Evolutionary conservation across 2,888 invertebrate genomes (phyloP), one percentile per base, ranked within the genome.

Genomic region (Omphaloscelis lunosa): DNA sequence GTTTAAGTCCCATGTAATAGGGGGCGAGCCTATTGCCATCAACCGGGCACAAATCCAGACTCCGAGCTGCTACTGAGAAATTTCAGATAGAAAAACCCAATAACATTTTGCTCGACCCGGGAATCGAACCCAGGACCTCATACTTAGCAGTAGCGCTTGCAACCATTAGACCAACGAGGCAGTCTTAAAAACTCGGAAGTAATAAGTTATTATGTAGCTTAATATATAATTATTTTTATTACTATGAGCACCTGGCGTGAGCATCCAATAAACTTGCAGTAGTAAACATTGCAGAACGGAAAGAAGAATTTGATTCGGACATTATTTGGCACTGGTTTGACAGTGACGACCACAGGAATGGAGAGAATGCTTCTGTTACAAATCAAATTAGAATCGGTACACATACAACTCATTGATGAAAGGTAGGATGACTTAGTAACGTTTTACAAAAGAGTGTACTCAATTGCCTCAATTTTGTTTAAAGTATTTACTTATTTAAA

Each of bases 301-400:
- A 27, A 65, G 6, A 48, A 27, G 20, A 61, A 68, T 79, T 68
- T 53, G 41, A 27, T 79, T 77, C n/a, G 11, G 34, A 29, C 20
- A 68, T 53, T 79, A 68, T 79, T 79, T 61, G 59, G 58, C 67
- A 41, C n/a, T 29, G 15, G 29, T 8, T 20, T 67, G 41, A 67
- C 65, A 45, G 53, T 63, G 77, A 77, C 2, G 45, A 34, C 11
- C 34, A 34, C 34, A 34, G n/a, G 27, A 17, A 77, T 63, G 45
- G 1, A 34, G 12, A 34, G 12, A 77, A 75, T 56, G 34, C 53
- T 59, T 41, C 34, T 63, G 34, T 17, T 27, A 56, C 12, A 39
- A 56, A 75, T 63, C 34, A 45, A 77, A 39, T 77, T 39, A 34
- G 27, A 77, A 77, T 56, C 34, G 53, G 56, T 27, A 48, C 34